Base-by-base conservation (phyloP, 2,888 invertebrate species). In the Catocala sponsa region DNA sequence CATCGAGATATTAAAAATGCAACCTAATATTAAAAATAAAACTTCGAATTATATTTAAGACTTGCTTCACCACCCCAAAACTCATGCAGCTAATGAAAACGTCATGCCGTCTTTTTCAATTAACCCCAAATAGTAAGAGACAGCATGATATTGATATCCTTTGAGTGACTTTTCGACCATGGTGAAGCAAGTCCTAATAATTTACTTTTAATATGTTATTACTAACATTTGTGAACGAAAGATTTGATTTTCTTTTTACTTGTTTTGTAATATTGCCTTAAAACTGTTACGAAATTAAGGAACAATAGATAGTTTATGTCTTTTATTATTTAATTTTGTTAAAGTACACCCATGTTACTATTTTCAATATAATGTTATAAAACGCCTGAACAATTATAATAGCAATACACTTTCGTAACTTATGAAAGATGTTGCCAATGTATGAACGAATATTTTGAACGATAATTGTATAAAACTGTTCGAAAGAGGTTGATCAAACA, bases 21-120 rank as follows among this genome's bases (percentile, higher is more conserved):
- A 76, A 72, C 65, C 59, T 60, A 65, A 67, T 65, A 47, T 51
- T 53, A 42, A 47, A 56, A 58, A 49, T 32, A 13, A 43, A 56
- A 43, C 60, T 55, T 51, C 33, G 35, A 52, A 55, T 38, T 7
- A 38, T 51, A 44, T 47, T 58, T 33, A 44, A n/a, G 13, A 13
- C 11, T 12, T 55, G n/a, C 12, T 41, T 55, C 15, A 42, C 41
- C 48, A 48, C 6, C 13, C 44, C 4, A 6, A 13, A 41, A 51
- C 4, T 44, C 44, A 9, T 11, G 11, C 9, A 42, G 11, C 9
- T 42, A 35, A 35, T 48, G 50, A 50, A 52, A 47, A 13, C 15
- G 15, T 15, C 9, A 25, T 55, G 32, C 55, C 49, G 43, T 56
- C 56, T 49, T 56, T 56, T 50, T 50, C 49, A 49, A 42, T 50